Percentiles rank a stretch among this genome's conserved stretches.
Evolutionary conservation across 2,888 invertebrate species (phyloP).

Genomic region (Campoplex capitator): DNA sequence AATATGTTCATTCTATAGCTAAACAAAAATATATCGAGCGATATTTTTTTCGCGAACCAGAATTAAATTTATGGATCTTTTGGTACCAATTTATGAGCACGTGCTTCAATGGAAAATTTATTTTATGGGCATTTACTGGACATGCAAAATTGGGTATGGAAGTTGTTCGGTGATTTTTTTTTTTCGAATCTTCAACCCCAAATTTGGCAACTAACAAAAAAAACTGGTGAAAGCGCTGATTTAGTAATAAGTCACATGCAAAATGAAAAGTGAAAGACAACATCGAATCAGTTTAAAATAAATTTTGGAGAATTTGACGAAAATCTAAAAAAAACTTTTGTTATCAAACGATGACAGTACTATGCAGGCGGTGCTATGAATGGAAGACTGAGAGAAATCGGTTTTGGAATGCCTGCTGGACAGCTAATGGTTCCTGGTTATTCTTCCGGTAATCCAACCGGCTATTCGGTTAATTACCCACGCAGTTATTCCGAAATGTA

Average conservation of each 20-base stretch:
- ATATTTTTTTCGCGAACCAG: background rate
- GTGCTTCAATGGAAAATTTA: background rate
- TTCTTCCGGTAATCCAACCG: constrained; percentile 26
- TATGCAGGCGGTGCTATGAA: constrained; percentile 40
- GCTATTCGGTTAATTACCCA: constrained; percentile 28
- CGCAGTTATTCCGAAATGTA: constrained; percentile 1
- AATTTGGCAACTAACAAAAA: background rate
- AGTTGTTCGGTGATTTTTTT: background rate
- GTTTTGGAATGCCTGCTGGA: constrained; percentile 29
- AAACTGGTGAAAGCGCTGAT: background rate
- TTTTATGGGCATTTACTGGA: background rate
- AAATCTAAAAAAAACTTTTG: background rate
- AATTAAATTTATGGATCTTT: background rate
- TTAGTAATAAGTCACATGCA: background rate
- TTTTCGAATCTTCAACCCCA: background rate
- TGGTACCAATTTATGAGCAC: background rate
- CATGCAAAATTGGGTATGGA: background rate
- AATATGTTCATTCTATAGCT: background rate
- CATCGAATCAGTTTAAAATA: background rate
- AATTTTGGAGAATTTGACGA: background rate
- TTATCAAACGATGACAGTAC: constrained; percentile 31
- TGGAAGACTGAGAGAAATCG: constrained; percentile 11
- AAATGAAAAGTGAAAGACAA: background rate
- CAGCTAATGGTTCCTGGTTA: constrained; percentile 22
- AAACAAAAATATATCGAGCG: background rate